Evolutionary conservation across 2,797 vertebrate genomes (phyloP), one percentile per base, ranked within the genome.

Genomic region (Amphiprion clarkii): DNA sequence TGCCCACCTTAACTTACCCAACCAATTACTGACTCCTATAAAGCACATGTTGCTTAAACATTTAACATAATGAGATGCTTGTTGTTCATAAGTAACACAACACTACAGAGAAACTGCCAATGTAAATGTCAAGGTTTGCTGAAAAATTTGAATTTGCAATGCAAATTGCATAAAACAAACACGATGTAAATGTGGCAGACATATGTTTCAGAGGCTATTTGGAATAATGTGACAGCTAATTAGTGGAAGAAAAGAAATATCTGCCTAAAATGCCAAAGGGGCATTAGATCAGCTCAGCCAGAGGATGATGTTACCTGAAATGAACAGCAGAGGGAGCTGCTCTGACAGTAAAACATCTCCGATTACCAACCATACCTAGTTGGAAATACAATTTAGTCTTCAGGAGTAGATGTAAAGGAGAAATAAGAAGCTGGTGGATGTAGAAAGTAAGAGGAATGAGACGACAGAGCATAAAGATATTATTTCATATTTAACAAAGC

Each of bases 261-360:
- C 48, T 36, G n/a, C 39, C 74, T 44, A 9, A 80, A 87, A 88
- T 70, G 67, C 49, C 62, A 74, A 63, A 53, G 17, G 67, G 31
- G 29, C 27, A 29, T 51, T 27, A 51, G 48, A 71, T 77, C 56
- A 52, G n/a, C 12, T 63, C 29, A 46, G 29, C 3, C 59, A 55
- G 44, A 23, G 16, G 42, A 51, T 4, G 19, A 21, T 49, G 9
- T 14, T 82, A 29, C 60, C 29, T 3, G 4, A 33, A 66, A 60
- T 31, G 33, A 76, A 19, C 93, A 91, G 85, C 76, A 90, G 92
- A 71, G 85, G 89, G 88, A 64, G 84, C 64, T 62, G 39, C 23
- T 54, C 54, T 44, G 71, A 77, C 55, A 5, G 23, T 8, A 16
- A 76, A 71, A 55, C n/a, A 52, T 40, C 19, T 2, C 19, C 1